phyloP scores from a whole-genome alignment of 2,888 invertebrate species.

The Frankliniella fusca region DNA sequence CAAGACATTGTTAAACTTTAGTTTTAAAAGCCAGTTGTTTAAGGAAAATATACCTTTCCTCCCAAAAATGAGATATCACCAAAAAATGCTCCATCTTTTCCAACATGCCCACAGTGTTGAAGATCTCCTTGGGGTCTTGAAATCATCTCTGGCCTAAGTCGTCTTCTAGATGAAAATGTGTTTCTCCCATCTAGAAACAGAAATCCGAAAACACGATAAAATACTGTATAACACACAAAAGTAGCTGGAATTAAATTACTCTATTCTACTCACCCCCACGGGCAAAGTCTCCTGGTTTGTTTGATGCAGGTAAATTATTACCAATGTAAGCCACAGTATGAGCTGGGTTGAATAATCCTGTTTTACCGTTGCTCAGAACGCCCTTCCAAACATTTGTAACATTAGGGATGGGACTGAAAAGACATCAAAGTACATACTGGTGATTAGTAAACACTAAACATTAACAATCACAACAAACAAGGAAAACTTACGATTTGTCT shows the following conservation, averaged over 20 bases:
- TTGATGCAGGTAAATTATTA: constrained; percentile 61
- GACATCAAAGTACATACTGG: constrained; percentile 27
- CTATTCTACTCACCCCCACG: constrained; percentile 44
- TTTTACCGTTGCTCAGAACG: constrained; percentile 79
- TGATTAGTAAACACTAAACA: constrained; percentile 23
- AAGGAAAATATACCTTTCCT: constrained; percentile 47
- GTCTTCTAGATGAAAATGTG: constrained; percentile 50
- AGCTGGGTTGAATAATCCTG: constrained; percentile 87
- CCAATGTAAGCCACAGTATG: constrained; percentile 84
- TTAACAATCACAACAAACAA: constrained; percentile 19
- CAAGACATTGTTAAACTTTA: constrained; percentile 20
- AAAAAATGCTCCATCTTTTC: constrained; percentile 94
- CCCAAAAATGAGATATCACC: constrained; percentile 81
- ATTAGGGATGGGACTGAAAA: constrained; percentile 55
- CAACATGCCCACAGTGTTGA: constrained; percentile 94
- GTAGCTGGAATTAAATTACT: neutral
- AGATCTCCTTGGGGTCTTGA: constrained; percentile 95
- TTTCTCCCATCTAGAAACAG: constrained; percentile 56
- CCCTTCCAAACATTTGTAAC: constrained; percentile 75
- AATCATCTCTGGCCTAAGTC: constrained; percentile 85
- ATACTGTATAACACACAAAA: neutral
- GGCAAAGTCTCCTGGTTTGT: constrained; percentile 53
- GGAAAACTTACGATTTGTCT: constrained; percentile 62
- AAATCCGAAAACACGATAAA: constrained; percentile 18
- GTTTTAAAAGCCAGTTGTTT: constrained; percentile 30